These are phyloP conservation scores for Chitala chitala DNA, from an alignment of 2,113 vertebrate species.

Conservation along the genomic window DNA sequence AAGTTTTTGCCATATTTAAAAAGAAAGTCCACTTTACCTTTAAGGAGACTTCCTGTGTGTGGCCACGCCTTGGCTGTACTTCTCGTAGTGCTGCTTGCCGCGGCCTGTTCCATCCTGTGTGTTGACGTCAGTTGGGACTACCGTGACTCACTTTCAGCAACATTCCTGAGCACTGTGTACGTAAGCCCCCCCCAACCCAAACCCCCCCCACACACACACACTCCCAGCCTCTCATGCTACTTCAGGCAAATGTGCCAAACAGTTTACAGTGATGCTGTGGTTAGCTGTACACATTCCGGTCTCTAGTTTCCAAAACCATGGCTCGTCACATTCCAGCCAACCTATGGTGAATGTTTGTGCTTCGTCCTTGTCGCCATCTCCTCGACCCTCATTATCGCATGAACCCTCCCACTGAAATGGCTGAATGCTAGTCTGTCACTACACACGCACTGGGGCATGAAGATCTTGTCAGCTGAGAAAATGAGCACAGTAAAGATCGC, in stretches of 20 bases:
- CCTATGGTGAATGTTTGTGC: not conserved
- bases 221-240: constrained; percentile 27
- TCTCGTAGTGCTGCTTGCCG: constrained; percentile 37
- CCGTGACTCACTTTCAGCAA: constrained; percentile 58
- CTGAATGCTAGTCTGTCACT: not conserved
- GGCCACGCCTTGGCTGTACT: constrained; percentile 49
- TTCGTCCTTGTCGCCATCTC: too few relatives aligned
- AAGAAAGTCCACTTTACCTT: constrained; percentile 23
- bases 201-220: constrained; percentile 34
- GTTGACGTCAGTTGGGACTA: constrained; percentile 63
- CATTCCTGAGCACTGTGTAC: constrained; percentile 55
- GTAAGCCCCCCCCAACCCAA: constrained; percentile 36
- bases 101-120: constrained; percentile 51
- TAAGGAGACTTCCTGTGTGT: constrained; percentile 50
- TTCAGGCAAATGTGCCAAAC: constrained; percentile 26
- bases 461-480: not conserved
- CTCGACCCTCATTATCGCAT: not conserved
- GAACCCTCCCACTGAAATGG: not conserved
- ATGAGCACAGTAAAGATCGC: too few relatives aligned
- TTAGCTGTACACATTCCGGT: not conserved
- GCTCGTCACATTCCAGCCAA: not conserved
- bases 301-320: not conserved
- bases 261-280: not conserved
- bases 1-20: not conserved
- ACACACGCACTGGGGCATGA: too few relatives aligned